Evolutionary conservation across 2,888 invertebrate genomes (phyloP), one percentile per base, ranked within the genome.

Genomic region (Stomorhina lunata): DNA sequence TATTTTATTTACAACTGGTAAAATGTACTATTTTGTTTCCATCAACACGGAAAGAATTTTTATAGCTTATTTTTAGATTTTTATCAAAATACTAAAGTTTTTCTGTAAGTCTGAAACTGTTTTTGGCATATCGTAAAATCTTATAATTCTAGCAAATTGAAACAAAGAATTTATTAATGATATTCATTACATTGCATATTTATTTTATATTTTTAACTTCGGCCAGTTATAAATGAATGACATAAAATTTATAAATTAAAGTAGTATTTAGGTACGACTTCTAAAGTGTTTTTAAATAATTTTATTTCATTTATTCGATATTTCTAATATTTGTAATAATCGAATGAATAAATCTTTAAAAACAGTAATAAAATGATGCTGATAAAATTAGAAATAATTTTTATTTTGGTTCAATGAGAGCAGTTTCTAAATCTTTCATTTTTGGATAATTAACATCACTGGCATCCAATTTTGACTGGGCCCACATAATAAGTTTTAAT

Each of bases 401-500:
- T 78, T 87, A 89, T 80, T 90, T 90, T 12, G 87, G 87, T 78
- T 96, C 96, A 88, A 97, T 95, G 4, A 95, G 94, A 9, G 97
- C 97, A 85, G 94, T 94, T 37, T 97, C 96, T 81, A 99, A 92
- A 91, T 98, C 97, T 37, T 96, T 96, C 97, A 99, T 98, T 92
- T 96, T 97, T 4, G 98, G 97, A 90, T 98, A 99, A 90, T 95
- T 96, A n/a, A 97, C 94, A 91, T 97, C 97, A 89, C 97, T 97
- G 89, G 96, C 97, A 90, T 98, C 98, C 27, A 99, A 92, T 90
- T 98, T 97, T 73, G 96, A 96, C 91, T 99, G 98, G 0, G 98
- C 96, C 99, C 99, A 99, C 55, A 98, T 92, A 86, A 99, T 96
- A 91, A 98, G 93, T 90, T 98, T 97, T 10, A 99, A 92, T 15